Evolutionary conservation across 2,797 vertebrate genomes (phyloP).

Genomic region (Aphelocoma californica): DNA sequence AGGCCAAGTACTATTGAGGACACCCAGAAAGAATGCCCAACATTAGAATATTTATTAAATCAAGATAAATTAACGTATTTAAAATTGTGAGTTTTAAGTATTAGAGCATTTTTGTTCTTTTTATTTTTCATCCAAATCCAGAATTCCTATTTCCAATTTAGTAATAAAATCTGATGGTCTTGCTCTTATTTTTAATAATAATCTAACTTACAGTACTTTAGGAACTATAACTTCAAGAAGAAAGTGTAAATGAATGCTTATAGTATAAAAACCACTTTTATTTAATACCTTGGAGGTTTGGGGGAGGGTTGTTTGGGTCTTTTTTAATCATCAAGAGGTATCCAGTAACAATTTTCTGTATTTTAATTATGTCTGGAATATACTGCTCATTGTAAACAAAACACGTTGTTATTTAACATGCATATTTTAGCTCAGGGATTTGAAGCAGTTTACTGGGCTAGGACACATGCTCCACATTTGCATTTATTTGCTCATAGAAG

Average conservation of each 20-base stretch:
- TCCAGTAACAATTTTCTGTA: not conserved
- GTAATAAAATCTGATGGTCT: not conserved
- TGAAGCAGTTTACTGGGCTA: not conserved
- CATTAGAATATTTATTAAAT: not conserved
- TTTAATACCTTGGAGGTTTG: not conserved
- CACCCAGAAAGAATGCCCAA: not conserved
- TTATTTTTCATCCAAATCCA: not conserved
- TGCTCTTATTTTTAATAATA: not conserved
- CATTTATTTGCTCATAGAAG: not conserved
- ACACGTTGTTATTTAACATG: not conserved
- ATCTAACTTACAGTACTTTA: not conserved
- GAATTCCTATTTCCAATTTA: not conserved
- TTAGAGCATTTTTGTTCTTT: not conserved
- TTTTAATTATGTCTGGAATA: conserved; percentile 23
- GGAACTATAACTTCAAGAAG: not conserved
- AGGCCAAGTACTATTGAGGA: not conserved
- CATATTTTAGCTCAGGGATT: not conserved
- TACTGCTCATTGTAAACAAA: not conserved
- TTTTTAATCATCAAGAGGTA: not conserved
- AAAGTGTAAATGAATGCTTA: not conserved
- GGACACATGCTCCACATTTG: not conserved
- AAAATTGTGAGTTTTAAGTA: not conserved
- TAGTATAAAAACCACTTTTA: not conserved
- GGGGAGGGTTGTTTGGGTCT: not conserved
- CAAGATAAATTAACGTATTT: not conserved